Conservation (phyloP, 2,888 invertebrate genomes). For the Pachycephus smyrnensis region DNA sequence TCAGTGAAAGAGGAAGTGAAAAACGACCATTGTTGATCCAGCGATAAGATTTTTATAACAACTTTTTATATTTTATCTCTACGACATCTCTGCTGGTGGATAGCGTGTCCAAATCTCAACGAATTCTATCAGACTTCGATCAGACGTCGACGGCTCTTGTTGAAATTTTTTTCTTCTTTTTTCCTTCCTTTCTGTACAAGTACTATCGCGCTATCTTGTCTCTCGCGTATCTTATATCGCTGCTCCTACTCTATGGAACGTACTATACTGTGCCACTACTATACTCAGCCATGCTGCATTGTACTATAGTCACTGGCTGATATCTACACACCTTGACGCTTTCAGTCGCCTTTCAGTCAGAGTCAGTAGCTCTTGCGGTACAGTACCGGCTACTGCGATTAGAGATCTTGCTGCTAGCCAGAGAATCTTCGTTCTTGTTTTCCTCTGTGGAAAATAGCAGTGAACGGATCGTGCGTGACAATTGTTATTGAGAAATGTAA, state of each 20-base stretch:
- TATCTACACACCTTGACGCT: slow-evolving; percentile 6
- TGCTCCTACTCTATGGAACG: neutral
- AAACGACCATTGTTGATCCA: neutral
- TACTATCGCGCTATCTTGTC: neutral
- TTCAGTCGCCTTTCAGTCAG: slow-evolving; percentile 1
- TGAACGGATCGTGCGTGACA: neutral
- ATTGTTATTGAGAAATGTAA: neutral
- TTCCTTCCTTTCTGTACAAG: neutral
- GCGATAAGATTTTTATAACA: neutral
- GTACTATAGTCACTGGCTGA: neutral
- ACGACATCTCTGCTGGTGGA: neutral
- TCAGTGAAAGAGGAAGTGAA: neutral
- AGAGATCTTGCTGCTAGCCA: neutral
- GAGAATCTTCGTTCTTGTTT: neutral
- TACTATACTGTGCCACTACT: neutral
- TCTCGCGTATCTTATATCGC: neutral
- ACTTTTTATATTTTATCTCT: neutral
- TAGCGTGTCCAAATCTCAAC: neutral
- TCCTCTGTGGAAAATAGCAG: neutral
- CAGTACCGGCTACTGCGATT: neutral
- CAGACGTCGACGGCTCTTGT: neutral
- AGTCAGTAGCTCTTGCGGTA: neutral
- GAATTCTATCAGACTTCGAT: neutral
- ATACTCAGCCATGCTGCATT: neutral
- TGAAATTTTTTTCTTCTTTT: neutral